Base-by-base conservation (phyloP, 2,797 vertebrate species). In the Clarias laeviceps region DNA sequence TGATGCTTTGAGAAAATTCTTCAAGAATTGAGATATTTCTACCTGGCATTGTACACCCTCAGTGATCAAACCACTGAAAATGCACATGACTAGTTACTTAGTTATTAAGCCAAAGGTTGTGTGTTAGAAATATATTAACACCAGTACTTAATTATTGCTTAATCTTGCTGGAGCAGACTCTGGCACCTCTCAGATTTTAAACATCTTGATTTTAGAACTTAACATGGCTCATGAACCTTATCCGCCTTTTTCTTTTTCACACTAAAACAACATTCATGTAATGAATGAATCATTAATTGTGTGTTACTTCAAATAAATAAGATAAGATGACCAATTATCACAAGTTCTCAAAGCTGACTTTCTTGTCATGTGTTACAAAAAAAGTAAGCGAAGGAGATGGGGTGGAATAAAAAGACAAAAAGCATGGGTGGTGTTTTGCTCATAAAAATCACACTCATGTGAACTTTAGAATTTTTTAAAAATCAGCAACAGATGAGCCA, bases 1-100 rank as follows among this genome's bases (percentile, higher is more conserved):
- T n/a, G n/a, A n/a, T 72, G 69, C n/a, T 45, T 70, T 40, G 20
- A 73, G 40, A 73, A 73, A 73, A 54, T 73, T 50, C n/a, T 61
- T 22, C 27, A 57, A 18, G 5, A 76, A 56, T 1, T 22, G 5
- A 9, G 73, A 32, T 29, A 74, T 56, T 74, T 29, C 14, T 7
- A 6, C 37, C 5, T 37, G 66, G 12, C 45, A 57, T 1, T 22
- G 11, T 24, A 34, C 57, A 32, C 27, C 11, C 45, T 56, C 11
- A 72, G 45, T 22, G 18, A 34, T 15, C 50, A 56, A 15, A 40
- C 32, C 22, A 24, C 32, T 70, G 20, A 59, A 59, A 73, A 40
- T 7, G 3, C 34, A 83, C 54, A 62, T 27, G 69, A 64, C 74
- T 57, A 77, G 50, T 77, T 57, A 29, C 45, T 54, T 57, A 29